Evolutionary conservation across 2,888 invertebrate species (phyloP).

Genomic region (Therioaphis trifolii): DNA sequence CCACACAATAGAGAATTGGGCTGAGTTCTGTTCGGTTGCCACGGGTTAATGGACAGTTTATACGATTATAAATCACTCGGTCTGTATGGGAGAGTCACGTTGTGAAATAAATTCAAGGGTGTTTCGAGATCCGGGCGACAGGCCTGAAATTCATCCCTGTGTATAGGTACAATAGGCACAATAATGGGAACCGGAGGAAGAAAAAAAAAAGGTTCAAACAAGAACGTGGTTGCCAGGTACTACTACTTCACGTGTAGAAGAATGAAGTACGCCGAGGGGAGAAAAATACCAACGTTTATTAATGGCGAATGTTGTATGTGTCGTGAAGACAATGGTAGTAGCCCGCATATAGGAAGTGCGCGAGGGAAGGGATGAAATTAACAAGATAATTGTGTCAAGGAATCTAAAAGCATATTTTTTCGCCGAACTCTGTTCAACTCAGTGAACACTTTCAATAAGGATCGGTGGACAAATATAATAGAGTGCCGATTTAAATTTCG

Average conservation of each 20-base stretch:
- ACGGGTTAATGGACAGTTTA: slow-evolving; percentile 54
- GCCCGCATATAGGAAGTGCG: background rate
- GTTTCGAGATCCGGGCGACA: slow-evolving; percentile 32
- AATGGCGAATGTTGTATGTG: slow-evolving; percentile 47
- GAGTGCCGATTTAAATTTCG: slow-evolving; percentile 39
- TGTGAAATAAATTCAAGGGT: slow-evolving; percentile 53
- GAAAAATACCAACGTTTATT: slow-evolving; percentile 29
- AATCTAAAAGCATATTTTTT: slow-evolving; percentile 51
- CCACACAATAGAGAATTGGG: slow-evolving; percentile 7
- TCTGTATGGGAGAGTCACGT: slow-evolving; percentile 49
- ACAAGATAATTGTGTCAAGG: slow-evolving; percentile 54
- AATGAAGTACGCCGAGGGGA: slow-evolving; percentile 18
- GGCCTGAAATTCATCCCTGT: slow-evolving; percentile 38
- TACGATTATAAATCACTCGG: slow-evolving; percentile 57
- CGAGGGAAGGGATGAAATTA: slow-evolving; percentile 34
- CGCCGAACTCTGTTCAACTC: slow-evolving; percentile 26
- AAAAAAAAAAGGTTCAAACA: slow-evolving; percentile 48
- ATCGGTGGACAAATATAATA: slow-evolving; percentile 45
- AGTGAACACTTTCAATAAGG: slow-evolving; percentile 44
- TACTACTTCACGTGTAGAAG: background rate
- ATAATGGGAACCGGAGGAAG: slow-evolving; percentile 53
- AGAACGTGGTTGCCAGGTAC: slow-evolving; percentile 23
- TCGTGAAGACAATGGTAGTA: slow-evolving; percentile 36
- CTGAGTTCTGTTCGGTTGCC: background rate
- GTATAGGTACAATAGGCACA: background rate